Evolutionary conservation across 2,888 invertebrate genomes (phyloP).

Genomic region (Eupithecia abbreviata): DNA sequence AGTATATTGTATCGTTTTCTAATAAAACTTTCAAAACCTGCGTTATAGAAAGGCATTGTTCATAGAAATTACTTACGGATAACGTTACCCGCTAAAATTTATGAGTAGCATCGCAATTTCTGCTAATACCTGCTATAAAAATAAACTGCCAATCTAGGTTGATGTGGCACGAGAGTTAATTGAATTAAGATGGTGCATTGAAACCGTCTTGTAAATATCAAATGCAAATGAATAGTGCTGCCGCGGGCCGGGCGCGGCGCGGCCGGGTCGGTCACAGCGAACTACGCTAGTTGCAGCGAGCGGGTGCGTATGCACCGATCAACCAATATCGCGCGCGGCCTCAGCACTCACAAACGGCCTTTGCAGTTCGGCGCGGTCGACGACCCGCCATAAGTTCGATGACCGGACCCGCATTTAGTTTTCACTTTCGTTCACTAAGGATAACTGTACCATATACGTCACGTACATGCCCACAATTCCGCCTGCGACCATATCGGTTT

Average conservation of each 20-base stretch:
- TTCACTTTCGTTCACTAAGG: constrained; percentile 84
- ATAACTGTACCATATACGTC: constrained; percentile 82
- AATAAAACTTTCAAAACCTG: background rate
- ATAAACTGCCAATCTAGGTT: constrained; percentile 1
- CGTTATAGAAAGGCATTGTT: background rate
- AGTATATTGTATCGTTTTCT: background rate
- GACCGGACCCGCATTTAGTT: constrained; percentile 81
- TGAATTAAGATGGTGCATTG: constrained; percentile 2
- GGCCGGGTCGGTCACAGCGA: constrained; percentile 13
- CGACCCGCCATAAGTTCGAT: constrained; percentile 76
- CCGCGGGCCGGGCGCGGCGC: background rate
- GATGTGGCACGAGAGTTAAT: background rate
- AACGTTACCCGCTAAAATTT: background rate
- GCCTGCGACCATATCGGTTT: constrained; percentile 56
- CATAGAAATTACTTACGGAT: background rate
- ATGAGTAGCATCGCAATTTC: constrained; percentile 1
- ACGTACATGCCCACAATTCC: constrained; percentile 67
- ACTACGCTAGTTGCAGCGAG: constrained; percentile 55
- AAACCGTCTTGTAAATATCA: constrained; percentile 20
- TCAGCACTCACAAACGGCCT: constrained; percentile 83
- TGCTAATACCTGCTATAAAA: background rate
- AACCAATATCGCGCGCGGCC: constrained; percentile 79
- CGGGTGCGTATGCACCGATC: constrained; percentile 63
- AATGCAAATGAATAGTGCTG: constrained; percentile 25
- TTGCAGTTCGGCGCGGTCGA: constrained; percentile 82